Percentiles rank a stretch among this genome's conserved stretches.
These are phyloP conservation scores for Halocynthia aurantium DNA, from an alignment of 23 tunicate species.

Conservation along the genomic window DNA sequence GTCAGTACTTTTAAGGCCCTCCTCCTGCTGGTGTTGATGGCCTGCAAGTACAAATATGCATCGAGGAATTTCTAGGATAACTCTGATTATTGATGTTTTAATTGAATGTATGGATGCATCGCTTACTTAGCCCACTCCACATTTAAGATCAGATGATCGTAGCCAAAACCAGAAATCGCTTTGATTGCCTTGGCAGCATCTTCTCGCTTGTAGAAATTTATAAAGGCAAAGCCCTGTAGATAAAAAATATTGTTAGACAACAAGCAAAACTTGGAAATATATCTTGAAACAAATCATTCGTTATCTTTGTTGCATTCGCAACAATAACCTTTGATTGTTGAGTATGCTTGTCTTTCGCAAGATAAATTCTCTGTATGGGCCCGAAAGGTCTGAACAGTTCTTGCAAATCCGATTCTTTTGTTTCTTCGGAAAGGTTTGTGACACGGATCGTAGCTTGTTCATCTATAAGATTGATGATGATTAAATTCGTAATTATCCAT, in stretches of 20 bases:
- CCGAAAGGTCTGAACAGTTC: constrained; percentile 94
- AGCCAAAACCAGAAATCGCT: constrained; percentile 85
- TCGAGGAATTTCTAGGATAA: no score
- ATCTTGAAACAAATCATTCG: background rate
- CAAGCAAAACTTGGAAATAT: background rate
- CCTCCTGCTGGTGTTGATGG: no score
- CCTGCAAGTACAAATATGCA: no score
- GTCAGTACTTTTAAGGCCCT: no score
- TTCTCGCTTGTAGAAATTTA: constrained; percentile 87
- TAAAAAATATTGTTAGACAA: background rate
- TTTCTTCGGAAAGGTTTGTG: constrained; percentile 94
- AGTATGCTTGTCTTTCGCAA: constrained; percentile 90
- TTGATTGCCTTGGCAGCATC: constrained; percentile 96
- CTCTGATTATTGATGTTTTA: background rate
- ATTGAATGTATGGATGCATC: background rate
- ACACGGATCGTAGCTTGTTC: constrained; percentile 98
- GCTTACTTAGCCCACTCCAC: constrained; percentile 94
- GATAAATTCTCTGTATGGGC: constrained; percentile 82
- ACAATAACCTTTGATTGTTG: constrained; percentile 52
- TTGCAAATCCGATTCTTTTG: constrained; percentile 93
- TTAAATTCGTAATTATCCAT: no score
- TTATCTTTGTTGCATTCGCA: background rate
- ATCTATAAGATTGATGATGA: background rate
- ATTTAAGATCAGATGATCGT: constrained; percentile 90
- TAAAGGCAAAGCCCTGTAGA: constrained; percentile 87